Percentiles rank a stretch among this genome's conserved stretches.
These are phyloP conservation scores for Stenopsyche tienmushanensis DNA, from an alignment of 1,140 invertebrate genomes.

Conservation along the genomic window DNA sequence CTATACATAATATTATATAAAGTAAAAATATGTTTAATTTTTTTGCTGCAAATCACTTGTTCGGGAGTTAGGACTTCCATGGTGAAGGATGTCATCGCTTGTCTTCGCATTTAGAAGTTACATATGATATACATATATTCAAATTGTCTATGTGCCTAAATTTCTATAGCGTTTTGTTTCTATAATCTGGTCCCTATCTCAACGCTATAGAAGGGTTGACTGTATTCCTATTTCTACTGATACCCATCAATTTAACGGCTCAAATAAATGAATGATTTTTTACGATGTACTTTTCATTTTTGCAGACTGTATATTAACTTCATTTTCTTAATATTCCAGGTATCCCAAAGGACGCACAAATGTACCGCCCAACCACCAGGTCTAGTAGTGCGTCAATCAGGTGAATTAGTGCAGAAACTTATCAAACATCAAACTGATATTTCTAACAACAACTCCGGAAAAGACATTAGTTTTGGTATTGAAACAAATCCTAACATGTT, in stretches of 20 bases:
- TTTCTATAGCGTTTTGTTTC: no score
- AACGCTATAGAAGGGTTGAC: no score
- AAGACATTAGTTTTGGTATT: neutral
- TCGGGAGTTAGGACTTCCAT: no score
- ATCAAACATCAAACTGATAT: constrained; percentile 41
- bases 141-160: neutral
- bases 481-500: neutral
- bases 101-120: neutral
- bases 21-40: no score
- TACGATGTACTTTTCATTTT: neutral
- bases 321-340: constrained; percentile 50
- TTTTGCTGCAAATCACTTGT: no score
- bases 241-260: neutral
- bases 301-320: neutral
- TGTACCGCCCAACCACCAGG: constrained; percentile 64
- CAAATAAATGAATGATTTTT: neutral
- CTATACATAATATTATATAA: no score
- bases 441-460: neutral
- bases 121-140: neutral
- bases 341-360: constrained; percentile 79
- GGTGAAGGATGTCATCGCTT: no score
- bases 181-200: no score
- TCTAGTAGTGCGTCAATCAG: constrained; percentile 54
- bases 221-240: neutral
- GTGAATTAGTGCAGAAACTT: constrained; percentile 55